These are phyloP conservation scores for Folsomia candida DNA, from an alignment of 2,888 invertebrate genomes.

Conservation along the genomic window DNA sequence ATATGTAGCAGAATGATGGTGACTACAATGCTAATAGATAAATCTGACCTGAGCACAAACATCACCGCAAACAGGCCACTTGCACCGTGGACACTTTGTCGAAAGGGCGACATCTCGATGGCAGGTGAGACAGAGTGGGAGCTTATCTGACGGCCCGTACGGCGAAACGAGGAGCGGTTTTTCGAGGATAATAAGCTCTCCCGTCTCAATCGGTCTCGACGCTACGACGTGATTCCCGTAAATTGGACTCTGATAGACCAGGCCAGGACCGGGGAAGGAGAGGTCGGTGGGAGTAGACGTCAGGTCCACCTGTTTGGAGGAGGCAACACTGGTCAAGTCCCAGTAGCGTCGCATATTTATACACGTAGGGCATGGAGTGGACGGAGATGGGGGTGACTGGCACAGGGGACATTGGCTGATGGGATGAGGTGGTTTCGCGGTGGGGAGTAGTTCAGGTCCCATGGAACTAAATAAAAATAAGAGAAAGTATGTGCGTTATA, in stretches of 20 bases:
- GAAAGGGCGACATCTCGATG: constrained; percentile 30
- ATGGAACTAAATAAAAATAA: too few relatives aligned
- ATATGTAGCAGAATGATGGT: neutral
- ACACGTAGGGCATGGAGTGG: neutral
- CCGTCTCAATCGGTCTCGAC: constrained; percentile 26
- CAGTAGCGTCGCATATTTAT: neutral
- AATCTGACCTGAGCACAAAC: neutral
- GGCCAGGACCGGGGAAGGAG: constrained; percentile 32
- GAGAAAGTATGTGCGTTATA: too few relatives aligned
- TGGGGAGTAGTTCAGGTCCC: too few relatives aligned
- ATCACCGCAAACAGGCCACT: constrained; percentile 28
- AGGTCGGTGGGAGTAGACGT: neutral
- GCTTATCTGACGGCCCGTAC: constrained; percentile 28
- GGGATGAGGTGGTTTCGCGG: too few relatives aligned
- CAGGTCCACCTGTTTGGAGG: too few relatives aligned
- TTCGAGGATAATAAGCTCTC: constrained; percentile 34
- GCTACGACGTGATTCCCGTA: constrained; percentile 42
- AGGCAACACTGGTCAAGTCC: neutral
- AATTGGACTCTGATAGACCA: constrained; percentile 26
- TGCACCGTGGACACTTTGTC: constrained; percentile 32
- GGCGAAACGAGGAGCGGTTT: constrained; percentile 24
- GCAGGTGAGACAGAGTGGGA: constrained; percentile 33
- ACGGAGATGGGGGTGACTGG: neutral
- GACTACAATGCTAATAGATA: neutral
- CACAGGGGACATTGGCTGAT: too few relatives aligned